Evolutionary conservation across 2,797 vertebrate genomes (phyloP).

Genomic region (Peromyscus melanophrys): DNA sequence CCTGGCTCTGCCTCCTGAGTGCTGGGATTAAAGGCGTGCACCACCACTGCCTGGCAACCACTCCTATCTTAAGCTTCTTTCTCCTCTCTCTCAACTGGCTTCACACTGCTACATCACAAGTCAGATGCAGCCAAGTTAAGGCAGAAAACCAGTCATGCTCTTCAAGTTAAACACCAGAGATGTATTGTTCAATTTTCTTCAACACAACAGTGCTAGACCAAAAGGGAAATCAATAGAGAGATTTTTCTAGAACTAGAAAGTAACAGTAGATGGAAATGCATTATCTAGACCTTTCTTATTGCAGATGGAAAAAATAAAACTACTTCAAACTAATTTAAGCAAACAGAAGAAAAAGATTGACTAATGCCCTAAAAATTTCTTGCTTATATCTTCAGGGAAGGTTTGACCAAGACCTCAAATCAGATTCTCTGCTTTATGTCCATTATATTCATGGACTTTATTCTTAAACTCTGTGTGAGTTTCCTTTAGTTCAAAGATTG

Average conservation of each 20-base stretch:
- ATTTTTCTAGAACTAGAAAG: conserved; percentile 46
- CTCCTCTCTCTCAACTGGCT: neutral
- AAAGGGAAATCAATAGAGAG: neutral
- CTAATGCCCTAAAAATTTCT: neutral
- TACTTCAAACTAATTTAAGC: conserved; percentile 17
- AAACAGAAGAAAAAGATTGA: conserved; percentile 29
- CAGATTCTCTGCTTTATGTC: conserved; percentile 21
- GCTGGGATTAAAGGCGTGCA: no score
- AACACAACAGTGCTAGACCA: conserved; percentile 9
- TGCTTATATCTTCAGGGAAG: conserved; percentile 2
- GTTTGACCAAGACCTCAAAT: conserved; percentile 29
- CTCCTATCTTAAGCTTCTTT: neutral
- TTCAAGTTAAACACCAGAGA: conserved; percentile 40
- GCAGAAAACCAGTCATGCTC: neutral
- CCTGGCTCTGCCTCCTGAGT: no score
- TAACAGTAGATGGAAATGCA: conserved; percentile 42
- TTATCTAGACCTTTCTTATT: conserved; percentile 48
- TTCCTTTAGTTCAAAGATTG: neutral
- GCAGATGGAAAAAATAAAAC: neutral
- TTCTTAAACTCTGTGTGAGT: conserved; percentile 28
- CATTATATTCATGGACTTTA: neutral
- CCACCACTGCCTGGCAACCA: no score
- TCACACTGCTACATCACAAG: neutral
- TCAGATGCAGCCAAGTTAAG: neutral
- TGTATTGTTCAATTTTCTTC: conserved; percentile 36